Conservation (phyloP, 2,888 invertebrate genomes). For the Fragum fragum region DNA sequence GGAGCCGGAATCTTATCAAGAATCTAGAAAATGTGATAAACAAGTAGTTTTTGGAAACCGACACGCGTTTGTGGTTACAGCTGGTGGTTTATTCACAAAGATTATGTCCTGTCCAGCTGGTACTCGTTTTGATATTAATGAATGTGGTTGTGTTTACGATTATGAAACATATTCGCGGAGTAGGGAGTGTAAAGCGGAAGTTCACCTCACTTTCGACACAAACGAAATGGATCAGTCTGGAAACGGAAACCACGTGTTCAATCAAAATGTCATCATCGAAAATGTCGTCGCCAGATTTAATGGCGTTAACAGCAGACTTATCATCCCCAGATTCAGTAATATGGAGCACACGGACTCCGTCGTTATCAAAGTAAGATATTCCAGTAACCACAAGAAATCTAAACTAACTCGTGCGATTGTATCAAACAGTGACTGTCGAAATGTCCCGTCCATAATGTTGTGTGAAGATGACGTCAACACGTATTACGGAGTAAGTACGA, state of each 20-base stretch:
- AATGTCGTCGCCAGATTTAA: constrained; percentile 74
- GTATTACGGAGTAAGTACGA: constrained; percentile 54
- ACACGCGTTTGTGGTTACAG: neutral
- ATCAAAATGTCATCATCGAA: constrained; percentile 71
- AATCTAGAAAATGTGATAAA: constrained; percentile 11
- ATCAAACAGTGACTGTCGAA: constrained; percentile 78
- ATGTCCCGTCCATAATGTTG: constrained; percentile 74
- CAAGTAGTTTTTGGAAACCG: constrained; percentile 8
- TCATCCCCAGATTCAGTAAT: constrained; percentile 78
- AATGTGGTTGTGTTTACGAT: neutral
- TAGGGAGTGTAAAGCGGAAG: constrained; percentile 36
- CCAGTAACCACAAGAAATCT: constrained; percentile 36
- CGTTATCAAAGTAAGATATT: constrained; percentile 73
- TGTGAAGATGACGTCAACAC: constrained; percentile 61
- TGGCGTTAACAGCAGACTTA: constrained; percentile 71
- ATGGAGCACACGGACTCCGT: constrained; percentile 72
- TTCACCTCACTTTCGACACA: constrained; percentile 66
- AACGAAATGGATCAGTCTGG: constrained; percentile 69
- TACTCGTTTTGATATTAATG: neutral
- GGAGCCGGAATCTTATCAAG: constrained; percentile 56
- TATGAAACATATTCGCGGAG: neutral
- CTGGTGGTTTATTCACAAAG: neutral
- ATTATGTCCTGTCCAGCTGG: constrained; percentile 8
- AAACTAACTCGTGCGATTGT: constrained; percentile 69
- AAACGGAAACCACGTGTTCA: constrained; percentile 54